These are phyloP conservation scores for Lasioglossum vierecki DNA, from an alignment of 2,888 invertebrate species.

Conservation along the genomic window DNA sequence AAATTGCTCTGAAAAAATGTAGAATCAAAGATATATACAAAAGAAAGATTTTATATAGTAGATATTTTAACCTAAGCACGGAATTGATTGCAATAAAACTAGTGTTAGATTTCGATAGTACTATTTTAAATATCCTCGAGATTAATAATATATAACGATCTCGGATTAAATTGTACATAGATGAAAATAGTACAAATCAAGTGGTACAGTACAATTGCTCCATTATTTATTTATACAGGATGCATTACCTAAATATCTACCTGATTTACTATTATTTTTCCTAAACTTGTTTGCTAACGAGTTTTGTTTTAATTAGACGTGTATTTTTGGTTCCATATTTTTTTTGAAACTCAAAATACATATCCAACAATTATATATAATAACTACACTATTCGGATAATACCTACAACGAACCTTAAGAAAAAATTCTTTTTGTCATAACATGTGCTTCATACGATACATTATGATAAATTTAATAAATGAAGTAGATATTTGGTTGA, in stretches of 20 bases:
- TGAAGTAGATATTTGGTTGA: not conserved
- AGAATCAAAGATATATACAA: constrained; percentile 13
- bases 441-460: not conserved
- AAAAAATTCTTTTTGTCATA: not conserved
- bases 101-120: constrained; percentile 24
- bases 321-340: not conserved
- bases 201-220: constrained; percentile 28
- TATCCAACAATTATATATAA: not conserved
- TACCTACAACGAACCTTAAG: not conserved
- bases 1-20: not conserved
- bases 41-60: not conserved
- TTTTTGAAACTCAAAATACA: not conserved
- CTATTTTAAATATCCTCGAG: constrained; percentile 21
- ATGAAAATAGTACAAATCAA: constrained; percentile 49
- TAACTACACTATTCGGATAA: not conserved
- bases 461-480: not conserved
- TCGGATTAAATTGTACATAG: constrained; percentile 40
- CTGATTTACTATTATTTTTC: not conserved
- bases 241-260: not conserved
- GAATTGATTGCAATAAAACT: constrained; percentile 40
- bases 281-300: not conserved
- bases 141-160: constrained; percentile 17
- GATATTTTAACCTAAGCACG: constrained; percentile 11
- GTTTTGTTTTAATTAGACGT: not conserved
- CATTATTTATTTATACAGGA: constrained; percentile 21